These are phyloP conservation scores for Tachystola acroxantha DNA, from an alignment of 2,888 invertebrate species.

Conservation along the genomic window DNA sequence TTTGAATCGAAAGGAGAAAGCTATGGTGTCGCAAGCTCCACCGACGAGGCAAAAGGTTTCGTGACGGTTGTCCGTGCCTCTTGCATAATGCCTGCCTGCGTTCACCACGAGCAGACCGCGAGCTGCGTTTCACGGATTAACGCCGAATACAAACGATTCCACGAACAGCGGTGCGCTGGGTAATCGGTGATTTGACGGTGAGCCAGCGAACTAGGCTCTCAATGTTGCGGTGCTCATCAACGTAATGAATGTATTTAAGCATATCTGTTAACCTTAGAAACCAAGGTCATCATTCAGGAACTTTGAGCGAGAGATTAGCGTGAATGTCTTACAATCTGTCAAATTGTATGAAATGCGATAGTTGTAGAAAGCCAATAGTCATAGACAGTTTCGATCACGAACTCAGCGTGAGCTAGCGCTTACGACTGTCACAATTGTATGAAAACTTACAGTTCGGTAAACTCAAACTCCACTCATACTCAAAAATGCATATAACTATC, in stretches of 20 bases:
- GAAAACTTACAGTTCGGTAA: no score
- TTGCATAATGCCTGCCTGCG: slow-evolving; percentile 49
- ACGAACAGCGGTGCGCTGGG: slow-evolving; percentile 8
- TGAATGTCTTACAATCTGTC: no score
- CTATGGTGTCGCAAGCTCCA: slow-evolving; percentile 53
- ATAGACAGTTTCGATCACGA: no score
- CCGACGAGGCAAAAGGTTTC: slow-evolving; percentile 58
- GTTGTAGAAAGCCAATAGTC: no score
- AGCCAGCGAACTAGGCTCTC: neutral
- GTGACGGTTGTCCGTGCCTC: slow-evolving; percentile 49
- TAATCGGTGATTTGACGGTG: neutral
- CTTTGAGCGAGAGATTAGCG: no score
- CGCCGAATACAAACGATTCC: slow-evolving; percentile 26
- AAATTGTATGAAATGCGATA: no score
- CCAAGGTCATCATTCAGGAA: no score
- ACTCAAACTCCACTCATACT: no score
- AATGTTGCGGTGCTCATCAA: neutral
- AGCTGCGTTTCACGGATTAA: slow-evolving; percentile 29
- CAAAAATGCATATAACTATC: no score
- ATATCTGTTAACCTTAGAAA: neutral
- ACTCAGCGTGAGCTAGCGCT: no score
- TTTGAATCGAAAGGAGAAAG: slow-evolving; percentile 54
- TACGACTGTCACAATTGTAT: no score
- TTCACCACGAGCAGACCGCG: slow-evolving; percentile 33
- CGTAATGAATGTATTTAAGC: no score